Evolutionary conservation across 1,140 invertebrate genomes (phyloP), one percentile per base, ranked within the genome.

Genomic region (Trachymyrmex cornetzi): DNA sequence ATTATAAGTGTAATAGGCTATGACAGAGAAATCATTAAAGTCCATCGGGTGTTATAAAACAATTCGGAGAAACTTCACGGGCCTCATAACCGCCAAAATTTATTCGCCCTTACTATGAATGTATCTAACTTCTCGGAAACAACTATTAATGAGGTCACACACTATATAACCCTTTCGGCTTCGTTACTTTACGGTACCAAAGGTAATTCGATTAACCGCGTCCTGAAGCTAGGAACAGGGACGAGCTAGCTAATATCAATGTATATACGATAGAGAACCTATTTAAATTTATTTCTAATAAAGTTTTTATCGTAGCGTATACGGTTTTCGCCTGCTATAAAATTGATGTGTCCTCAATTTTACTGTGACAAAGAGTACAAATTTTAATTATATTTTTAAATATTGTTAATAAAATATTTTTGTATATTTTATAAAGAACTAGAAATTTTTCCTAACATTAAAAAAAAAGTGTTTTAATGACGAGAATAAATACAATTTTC

Each of bases 101-200:
- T 89, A 87, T 85, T 90, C 53, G 24, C 44, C 50, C 71, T 82
- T 80, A 53, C 67, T 57, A 53, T 57, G 63, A 89, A 90, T 61
- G 88, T 82, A 85, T 89, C 84, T 82, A 91, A 91, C 88, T 91
- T 91, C 84, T 63, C 79, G 64, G 57, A 61, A 80, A 79, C 79
- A 77, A 87, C 84, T 91, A 91, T 91, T 92, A 92, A 92, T 87
- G 88, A 85, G 90, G 71, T 87, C 85, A 81, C 84, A 91, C 85
- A 85, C 64, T 82, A 77, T 74, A 86, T 88, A 88, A 50, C 63
- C 79, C 81, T 85, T 82, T 90, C 57, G 81, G 75, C 63, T 88
- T 77, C 77, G 86, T 86, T 90, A 82, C 89, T 86, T 90, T 72
- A 67, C 64, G 19, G 12, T 44, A 63, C 53, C 72, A 67, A 88